These are phyloP conservation scores for Elysia crispata DNA, from an alignment of 2,888 invertebrate species.

Conservation along the genomic window DNA sequence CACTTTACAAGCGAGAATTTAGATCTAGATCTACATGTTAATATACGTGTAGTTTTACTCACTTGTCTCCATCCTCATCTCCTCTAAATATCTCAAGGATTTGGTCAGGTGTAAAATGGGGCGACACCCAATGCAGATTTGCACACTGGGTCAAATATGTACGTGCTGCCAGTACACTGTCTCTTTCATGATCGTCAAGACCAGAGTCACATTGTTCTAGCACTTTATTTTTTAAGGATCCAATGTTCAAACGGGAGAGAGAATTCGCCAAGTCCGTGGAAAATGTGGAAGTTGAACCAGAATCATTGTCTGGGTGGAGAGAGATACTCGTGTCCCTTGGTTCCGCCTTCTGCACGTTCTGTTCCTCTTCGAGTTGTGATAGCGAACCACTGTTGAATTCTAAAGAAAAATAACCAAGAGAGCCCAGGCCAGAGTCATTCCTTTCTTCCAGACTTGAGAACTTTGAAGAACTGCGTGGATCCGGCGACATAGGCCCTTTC, in stretches of 20 bases:
- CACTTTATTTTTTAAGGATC: not conserved
- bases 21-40: too few species aligned
- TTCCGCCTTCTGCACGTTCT: not conserved
- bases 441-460: constrained; percentile 14
- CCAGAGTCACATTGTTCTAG: constrained; percentile 39
- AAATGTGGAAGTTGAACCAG: too few species aligned
- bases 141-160: not conserved
- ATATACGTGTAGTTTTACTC: too few species aligned
- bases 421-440: constrained; percentile 40
- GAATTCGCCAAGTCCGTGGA: constrained; percentile 22
- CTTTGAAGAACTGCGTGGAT: constrained; percentile 14
- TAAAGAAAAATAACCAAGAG: constrained; percentile 35
- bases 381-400: not conserved
- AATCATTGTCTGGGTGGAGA: too few species aligned
- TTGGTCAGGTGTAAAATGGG: constrained; percentile 42
- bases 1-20: too few species aligned
- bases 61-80: constrained; percentile 72
- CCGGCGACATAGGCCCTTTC: not conserved
- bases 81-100: constrained; percentile 58
- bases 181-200: not conserved
- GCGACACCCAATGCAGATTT: constrained; percentile 29
- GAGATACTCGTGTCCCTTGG: not conserved
- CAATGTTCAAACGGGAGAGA: constrained; percentile 36
- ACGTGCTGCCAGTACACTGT: not conserved
- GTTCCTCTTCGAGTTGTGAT: not conserved